These are phyloP conservation scores for Diplolepis rosae DNA, from an alignment of 2,888 invertebrate species.

Conservation along the genomic window DNA sequence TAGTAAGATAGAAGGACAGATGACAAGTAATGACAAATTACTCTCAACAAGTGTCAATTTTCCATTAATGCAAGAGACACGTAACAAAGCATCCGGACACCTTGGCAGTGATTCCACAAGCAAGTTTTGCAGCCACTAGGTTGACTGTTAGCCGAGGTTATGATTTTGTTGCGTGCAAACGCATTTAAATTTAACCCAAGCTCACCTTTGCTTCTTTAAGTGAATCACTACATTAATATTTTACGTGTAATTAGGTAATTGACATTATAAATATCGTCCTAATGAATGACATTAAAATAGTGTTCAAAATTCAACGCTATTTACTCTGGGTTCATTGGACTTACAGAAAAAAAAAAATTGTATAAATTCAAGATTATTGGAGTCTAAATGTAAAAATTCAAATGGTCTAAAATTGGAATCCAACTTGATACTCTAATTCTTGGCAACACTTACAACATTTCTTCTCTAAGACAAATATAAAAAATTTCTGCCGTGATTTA, in stretches of 20 bases:
- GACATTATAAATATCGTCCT: too few species aligned
- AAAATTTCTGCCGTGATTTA: not conserved
- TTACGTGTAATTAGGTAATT: not conserved
- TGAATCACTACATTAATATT: constrained; percentile 39
- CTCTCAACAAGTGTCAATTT: not conserved
- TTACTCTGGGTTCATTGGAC: too few species aligned
- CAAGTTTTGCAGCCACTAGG: constrained; percentile 37
- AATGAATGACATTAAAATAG: too few species aligned
- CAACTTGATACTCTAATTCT: too few species aligned
- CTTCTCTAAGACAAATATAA: not conserved
- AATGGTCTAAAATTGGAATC: too few species aligned
- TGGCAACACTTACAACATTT: too few species aligned
- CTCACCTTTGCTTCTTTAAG: constrained; percentile 17
- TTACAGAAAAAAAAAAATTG: too few species aligned
- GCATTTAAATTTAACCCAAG: constrained; percentile 44
- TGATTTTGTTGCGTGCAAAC: constrained; percentile 42
- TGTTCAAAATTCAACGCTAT: too few species aligned
- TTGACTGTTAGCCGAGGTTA: constrained; percentile 57
- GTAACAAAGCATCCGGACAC: constrained; percentile 38
- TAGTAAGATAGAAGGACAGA: not conserved
- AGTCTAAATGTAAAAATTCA: not conserved
- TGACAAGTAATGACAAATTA: not conserved
- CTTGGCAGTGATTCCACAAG: constrained; percentile 52
- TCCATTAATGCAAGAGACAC: constrained; percentile 3
- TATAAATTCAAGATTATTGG: too few species aligned